A percentile compares a stretch with the other conserved stretches of the same genome.
These are phyloP conservation scores for Nyctalus aviator DNA, from an alignment of 2,797 vertebrate genomes.

Conservation along the genomic window DNA sequence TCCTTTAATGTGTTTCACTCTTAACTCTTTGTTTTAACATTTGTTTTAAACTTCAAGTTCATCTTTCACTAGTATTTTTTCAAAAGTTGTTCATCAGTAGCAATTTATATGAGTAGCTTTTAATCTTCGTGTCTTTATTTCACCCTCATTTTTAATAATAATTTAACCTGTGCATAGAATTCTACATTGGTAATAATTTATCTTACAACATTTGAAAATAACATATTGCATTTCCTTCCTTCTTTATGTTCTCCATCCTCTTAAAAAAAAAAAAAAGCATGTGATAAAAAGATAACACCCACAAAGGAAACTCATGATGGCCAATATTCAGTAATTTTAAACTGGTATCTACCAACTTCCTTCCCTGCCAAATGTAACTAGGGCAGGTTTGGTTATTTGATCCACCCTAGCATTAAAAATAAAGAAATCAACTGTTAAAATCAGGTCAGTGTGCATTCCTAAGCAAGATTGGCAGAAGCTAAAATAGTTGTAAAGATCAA, in stretches of 20 bases:
- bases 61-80: not conserved
- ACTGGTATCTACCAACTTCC: not conserved
- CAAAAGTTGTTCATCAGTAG: not conserved
- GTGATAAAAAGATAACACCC: not conserved
- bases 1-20: not conserved
- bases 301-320: not conserved
- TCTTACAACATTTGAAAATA: not conserved
- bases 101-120: not conserved
- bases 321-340: not conserved
- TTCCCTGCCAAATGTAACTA: conserved; percentile 1
- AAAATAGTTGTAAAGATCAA: conserved; percentile 65
- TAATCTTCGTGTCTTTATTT: not conserved
- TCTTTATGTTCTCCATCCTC: not conserved
- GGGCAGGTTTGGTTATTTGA: not conserved
- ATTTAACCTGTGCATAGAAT: not conserved
- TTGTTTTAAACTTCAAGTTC: not conserved
- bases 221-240: not conserved
- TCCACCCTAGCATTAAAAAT: not conserved
- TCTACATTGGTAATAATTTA: not conserved
- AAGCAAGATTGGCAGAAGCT: conserved; percentile 64
- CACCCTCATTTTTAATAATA: not conserved
- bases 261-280: not conserved
- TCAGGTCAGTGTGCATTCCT: conserved; percentile 58
- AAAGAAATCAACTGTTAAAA: conserved; percentile 62
- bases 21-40: not conserved